Base-by-base conservation (phyloP, 2,113 vertebrate genomes). In the Oreochromis spilurus region DNA sequence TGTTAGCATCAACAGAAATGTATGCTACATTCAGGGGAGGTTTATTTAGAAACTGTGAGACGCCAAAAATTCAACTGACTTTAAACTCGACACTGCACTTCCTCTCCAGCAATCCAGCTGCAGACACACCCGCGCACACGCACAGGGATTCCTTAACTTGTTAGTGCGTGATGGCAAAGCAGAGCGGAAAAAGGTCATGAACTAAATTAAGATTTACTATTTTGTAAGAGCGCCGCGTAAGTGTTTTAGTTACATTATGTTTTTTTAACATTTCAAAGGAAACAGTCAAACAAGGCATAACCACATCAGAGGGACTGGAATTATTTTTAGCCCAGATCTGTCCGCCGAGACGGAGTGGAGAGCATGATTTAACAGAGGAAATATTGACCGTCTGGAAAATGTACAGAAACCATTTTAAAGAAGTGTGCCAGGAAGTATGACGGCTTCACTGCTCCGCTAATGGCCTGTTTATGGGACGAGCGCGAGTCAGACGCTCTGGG, bases 351-450 rank as follows among this genome's bases (percentile, higher is more conserved):
- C 34, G 5, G 17, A 36, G 34, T 36, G 29, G 70, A 83, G 88
- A 84, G 80, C 81, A 79, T 62, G 48, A 91, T 89, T 89, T 89
- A 89, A 89, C 78, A 84, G 62, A 84, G 94, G 91, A 93, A 95
- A 95, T 90, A 91, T 82, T 93, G 89, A 95, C 87, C 65, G 65
- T 90, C 87, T 94, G 94, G 94, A 95, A 94, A 95, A 94, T 91
- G 87, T 38, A 87, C 82, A 88, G 90, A 79, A 90, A 88, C 13
- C 7, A 9, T 91, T 92, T 88, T 79, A 88, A 89, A 90, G 87
- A 87, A 58, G 50, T 11, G 53, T 19, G 60, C 40, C 54, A 88
- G 91, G 70, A 82, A 75, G 81, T 79, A 38, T 81, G 84, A 89
- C 85, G 11, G 38, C 77, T 93, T 85, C 79, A 78, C 53, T 75